These are phyloP conservation scores for Myrmecophaga tridactyla DNA, from an alignment of 2,113 vertebrate genomes.

Conservation along the genomic window DNA sequence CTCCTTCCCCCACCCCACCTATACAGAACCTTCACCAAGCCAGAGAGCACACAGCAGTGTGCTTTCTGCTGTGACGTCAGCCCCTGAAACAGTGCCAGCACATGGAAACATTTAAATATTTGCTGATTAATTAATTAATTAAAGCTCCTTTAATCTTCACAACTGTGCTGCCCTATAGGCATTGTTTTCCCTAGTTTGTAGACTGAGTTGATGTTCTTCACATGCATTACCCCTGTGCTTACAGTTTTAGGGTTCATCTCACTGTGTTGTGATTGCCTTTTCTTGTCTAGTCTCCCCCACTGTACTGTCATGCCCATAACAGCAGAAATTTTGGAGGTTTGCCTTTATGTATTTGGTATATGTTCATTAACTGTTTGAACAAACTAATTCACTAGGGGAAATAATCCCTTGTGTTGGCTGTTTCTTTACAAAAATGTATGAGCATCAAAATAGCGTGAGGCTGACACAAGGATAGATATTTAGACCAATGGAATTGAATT, in stretches of 20 bases:
- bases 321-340: neutral
- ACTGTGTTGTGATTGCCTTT: neutral
- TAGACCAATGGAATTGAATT: too few species aligned
- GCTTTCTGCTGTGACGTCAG: neutral
- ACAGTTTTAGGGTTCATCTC: rapidly evolving
- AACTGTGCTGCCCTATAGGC: neutral
- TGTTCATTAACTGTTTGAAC: neutral
- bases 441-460: too few species aligned
- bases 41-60: too few species aligned
- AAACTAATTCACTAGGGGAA: neutral
- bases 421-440: neutral
- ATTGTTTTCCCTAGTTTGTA: neutral
- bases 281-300: neutral
- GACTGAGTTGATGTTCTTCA: neutral
- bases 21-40: neutral
- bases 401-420: neutral
- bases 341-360: neutral
- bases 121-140: neutral
- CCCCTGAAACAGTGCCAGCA: neutral
- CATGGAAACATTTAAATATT: neutral
- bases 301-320: neutral
- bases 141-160: neutral
- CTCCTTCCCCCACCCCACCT: neutral
- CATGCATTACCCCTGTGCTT: neutral
- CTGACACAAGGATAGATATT: too few species aligned